A percentile compares a stretch with the other conserved stretches of the same genome.
These are phyloP conservation scores for Ophion ventricosus DNA, from an alignment of 2,888 invertebrate genomes.

Conservation along the genomic window DNA sequence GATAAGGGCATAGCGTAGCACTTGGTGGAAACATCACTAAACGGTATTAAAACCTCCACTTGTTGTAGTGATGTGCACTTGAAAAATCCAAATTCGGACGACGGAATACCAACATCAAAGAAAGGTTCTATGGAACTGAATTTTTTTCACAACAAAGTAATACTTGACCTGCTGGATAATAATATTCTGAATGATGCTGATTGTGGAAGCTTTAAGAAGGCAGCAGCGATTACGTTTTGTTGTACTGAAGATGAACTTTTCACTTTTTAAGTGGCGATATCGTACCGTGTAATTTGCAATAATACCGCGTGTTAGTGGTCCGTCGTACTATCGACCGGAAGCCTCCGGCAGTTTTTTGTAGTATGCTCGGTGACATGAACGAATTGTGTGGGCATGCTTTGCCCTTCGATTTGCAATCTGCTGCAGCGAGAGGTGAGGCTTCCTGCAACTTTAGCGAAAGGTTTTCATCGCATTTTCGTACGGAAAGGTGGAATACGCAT, in stretches of 20 bases:
- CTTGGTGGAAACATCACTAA: constrained; percentile 10
- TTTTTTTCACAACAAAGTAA: constrained; percentile 17
- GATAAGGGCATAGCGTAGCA: constrained; percentile 27
- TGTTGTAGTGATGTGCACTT: constrained; percentile 13
- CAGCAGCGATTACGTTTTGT: constrained; percentile 20
- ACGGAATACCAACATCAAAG: constrained; percentile 34
- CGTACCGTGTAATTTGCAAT: not conserved
- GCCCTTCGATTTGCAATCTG: constrained; percentile 32
- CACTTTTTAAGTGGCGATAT: constrained; percentile 16
- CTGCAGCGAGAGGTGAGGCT: constrained; percentile 15
- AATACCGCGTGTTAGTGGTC: constrained; percentile 13
- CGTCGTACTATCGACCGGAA: not conserved
- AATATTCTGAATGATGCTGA: constrained; percentile 22
- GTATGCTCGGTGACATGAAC: not conserved
- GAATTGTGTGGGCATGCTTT: not conserved
- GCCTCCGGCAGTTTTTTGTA: not conserved
- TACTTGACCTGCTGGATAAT: not conserved
- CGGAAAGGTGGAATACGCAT: constrained; percentile 34
- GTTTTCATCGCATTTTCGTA: constrained; percentile 39
- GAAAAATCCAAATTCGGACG: constrained; percentile 23
- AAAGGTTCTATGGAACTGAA: constrained; percentile 19
- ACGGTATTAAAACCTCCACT: not conserved
- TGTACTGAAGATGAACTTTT: not conserved
- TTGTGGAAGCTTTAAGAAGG: constrained; percentile 20
- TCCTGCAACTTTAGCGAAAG: constrained; percentile 16